Evolutionary conservation across 1,140 invertebrate genomes (phyloP), one percentile per base, ranked within the genome.

Genomic region (Ephestia elutella): DNA sequence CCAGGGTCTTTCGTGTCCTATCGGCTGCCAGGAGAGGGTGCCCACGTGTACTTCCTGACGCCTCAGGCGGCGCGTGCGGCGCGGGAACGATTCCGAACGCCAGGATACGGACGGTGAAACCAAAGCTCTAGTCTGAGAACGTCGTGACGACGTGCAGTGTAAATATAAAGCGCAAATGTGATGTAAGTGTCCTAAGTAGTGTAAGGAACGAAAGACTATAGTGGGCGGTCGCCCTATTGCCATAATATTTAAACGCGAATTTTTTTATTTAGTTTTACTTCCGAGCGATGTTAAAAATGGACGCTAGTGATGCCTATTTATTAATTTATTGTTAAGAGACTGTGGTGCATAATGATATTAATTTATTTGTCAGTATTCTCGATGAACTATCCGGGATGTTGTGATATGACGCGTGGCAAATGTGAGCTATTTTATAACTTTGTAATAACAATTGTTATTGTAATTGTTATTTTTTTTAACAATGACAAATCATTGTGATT

Each of bases 1-100:
- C 81, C 85, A 18, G 90, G 90, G 0, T 91, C 92, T 11, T 91
- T 91, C 62, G 92, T 94, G 59, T 92, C 92, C 0, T 94, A 94
- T 74, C 82, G 91, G 61, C 76, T 95, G 21, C 93, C 93, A 0
- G 93, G 93, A 0, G 90, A 90, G 35, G 92, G 90, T 0, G 93
- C 93, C 0, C 93, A 94, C 81, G 93, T 95, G 71, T 95, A 95
- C 75, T 94, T 94, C 87, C 78, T 95, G 35, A 93, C 94, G 38
- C 94, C 94, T 1, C 93, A 93, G 71, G 87, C 91, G 4, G 87
- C 94, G 7, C 92, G 93, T 68, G 81, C 90, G 2, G 53, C 89
- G 71, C 67, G 84, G 66, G 60, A 85, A 73, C 65, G 89, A 70
- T 78, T 83, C 86, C 64, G 90, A 73, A 59, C 80, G 76, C 71